Conservation (phyloP, 2,113 vertebrate genomes). For the Catharus fuscescens region DNA sequence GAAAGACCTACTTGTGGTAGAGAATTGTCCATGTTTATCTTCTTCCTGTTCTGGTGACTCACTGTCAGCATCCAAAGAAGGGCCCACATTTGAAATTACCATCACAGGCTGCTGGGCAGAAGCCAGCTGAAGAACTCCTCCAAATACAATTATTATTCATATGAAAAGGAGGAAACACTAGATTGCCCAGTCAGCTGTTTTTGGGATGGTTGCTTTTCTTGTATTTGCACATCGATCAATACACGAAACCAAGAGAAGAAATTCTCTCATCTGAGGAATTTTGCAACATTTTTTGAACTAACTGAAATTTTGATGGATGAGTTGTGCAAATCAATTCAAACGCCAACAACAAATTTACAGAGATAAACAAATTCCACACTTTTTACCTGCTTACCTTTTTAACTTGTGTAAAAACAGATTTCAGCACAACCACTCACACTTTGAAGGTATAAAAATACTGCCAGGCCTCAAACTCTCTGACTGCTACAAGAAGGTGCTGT, state of each 20-base stretch:
- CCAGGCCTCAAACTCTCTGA: neutral
- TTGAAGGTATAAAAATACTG: neutral
- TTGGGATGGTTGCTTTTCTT: neutral
- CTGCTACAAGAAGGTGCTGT: neutral
- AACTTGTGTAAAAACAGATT: accelerated
- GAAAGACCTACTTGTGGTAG: neutral
- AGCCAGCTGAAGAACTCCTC: neutral
- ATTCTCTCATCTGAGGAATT: neutral
- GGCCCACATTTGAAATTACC: neutral
- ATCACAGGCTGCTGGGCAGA: neutral
- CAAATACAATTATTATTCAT: neutral
- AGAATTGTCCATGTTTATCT: neutral
- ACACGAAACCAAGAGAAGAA: neutral
- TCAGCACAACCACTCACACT: neutral
- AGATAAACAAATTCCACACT: neutral
- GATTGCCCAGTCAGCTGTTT: neutral
- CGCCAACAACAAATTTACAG: neutral
- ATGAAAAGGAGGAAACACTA: neutral
- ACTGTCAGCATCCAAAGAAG: neutral
- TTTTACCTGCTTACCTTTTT: neutral
- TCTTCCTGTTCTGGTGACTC: neutral
- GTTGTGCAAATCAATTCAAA: neutral
- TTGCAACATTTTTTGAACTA: neutral
- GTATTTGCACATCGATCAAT: neutral
- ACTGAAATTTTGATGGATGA: neutral